Evolutionary conservation across 2,888 invertebrate species (phyloP).

Genomic region (Ypsolopha scabrella): DNA sequence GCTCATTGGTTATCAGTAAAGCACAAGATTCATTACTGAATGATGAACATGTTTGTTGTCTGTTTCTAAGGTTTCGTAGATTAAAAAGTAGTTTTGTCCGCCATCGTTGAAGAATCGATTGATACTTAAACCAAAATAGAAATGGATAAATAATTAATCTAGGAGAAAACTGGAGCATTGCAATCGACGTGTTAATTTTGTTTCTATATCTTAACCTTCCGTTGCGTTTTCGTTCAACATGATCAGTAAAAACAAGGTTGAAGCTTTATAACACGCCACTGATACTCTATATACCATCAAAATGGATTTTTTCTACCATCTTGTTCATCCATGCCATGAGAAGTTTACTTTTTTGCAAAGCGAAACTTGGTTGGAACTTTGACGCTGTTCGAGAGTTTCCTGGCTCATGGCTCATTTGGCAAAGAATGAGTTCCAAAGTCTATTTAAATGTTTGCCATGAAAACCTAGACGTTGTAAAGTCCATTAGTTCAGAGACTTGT

Average conservation of each 20-base stretch:
- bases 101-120: neutral
- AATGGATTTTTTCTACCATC: too few species aligned
- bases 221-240: too few species aligned
- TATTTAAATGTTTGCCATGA: conserved; percentile 18
- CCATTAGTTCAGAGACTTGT: neutral
- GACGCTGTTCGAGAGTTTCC: conserved; percentile 8
- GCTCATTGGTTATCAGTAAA: neutral
- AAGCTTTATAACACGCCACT: too few species aligned
- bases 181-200: neutral
- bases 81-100: neutral
- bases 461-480: neutral
- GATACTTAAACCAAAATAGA: neutral
- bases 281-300: too few species aligned
- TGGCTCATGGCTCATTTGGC: conserved; percentile 20
- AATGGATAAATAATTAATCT: neutral
- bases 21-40: too few species aligned
- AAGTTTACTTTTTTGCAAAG: conserved; percentile 22
- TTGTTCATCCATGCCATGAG: too few species aligned
- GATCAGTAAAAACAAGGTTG: too few species aligned
- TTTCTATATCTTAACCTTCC: neutral
- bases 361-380: conserved; percentile 27
- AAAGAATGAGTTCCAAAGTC: conserved; percentile 18
- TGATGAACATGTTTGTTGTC: too few species aligned
- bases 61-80: too few species aligned
- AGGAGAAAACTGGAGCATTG: neutral